Base-by-base conservation (phyloP, 2,113 vertebrate genomes). In the Tenebrosternarchus preto region DNA sequence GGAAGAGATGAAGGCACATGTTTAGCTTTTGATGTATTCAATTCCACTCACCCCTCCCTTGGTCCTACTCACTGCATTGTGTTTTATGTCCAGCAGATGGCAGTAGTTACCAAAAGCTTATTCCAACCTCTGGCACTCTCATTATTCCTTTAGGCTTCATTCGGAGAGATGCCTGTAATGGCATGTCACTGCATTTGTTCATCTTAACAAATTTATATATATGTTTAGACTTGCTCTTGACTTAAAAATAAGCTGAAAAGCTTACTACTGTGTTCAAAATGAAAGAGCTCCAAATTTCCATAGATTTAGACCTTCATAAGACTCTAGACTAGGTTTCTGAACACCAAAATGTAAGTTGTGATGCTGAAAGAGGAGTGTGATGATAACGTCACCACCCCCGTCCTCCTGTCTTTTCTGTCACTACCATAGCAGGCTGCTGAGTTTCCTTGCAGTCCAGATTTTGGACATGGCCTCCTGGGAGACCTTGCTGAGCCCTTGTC, bases 371-470 rank as follows among this genome's bases (percentile, higher is more conserved):
- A 50, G 12, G 43, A 50, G 43, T 12, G 9, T 50, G 43, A 50
- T 50, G 43, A 50, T 50, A 9, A 15, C 2, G 12, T 27, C 17
- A 1, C 66, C 20, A 33, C 5, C 1, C 16, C n/a, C 15, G n/a
- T 50, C 20, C 5, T n/a, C 19, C 22, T 53, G 22, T 25, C 64
- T 53, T 6, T 67, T 5, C 20, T 63, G 1, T 64, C 3, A 31
- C 59, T 61, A 1, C 8, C 43, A 63, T 27, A 89, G 85, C 91
- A 98, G 94, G 90, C 93, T 1, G 92, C 91, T 39, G 97, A 99
- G 31, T 92, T 94, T 83, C 90, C 90, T 50, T 93, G 92, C 76
- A 96, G 93, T 82, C 93, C 93, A 0, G 96, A 98, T 81, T 91
- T 91, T 74, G 96, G 89, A 63, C 94, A 89, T 33, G 84, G 92